Base-by-base conservation (phyloP, 2,113 vertebrate genomes). In the Cinclus cinclus region DNA sequence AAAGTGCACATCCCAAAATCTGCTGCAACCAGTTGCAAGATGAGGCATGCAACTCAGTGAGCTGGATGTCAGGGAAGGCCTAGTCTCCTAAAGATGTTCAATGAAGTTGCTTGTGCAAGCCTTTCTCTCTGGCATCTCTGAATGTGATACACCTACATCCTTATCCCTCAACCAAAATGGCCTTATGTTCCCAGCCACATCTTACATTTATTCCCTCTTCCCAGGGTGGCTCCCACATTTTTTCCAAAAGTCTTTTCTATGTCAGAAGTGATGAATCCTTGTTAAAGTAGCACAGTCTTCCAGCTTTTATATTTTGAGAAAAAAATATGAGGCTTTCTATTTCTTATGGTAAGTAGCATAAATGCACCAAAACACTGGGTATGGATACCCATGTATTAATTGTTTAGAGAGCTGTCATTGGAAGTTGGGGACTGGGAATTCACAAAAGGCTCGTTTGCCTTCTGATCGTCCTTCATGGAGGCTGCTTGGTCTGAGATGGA, bases 401-500 rank as follows among this genome's bases (percentile, higher is more conserved):
- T 98, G 87, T 98, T 98, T 71, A 98, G 94, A 17, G 98, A 97
- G 41, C 98, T 98, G 8, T 99, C 97, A 8, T 95, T 97, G 49
- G 96, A 98, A 76, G 88, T 94, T 7, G 93, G 64, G 13, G 97
- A 92, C 5, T 97, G 97, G 27, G 98, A 96, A 11, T 97, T 94
- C 53, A 98, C 97, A 49, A 99, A 99, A 7, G 97, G 97, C 81
- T 99, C 98, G 0, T 95, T 95, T 33, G 97, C 96, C 93, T 99
- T 99, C 95, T 98, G 98, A 35, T 98, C 98, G 20, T 99, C 98
- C 20, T 95, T 96, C 65, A 97, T 91, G 33, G 98, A 96, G 4
- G 98, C 76, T 6, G 97, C 93, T 50, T 98, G 97, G 91, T 99
- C 98, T 9, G 98, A 97, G 94, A 99, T 98, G 3, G 99, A 98